Evolutionary conservation across 2,888 invertebrate genomes (phyloP).

Genomic region (Panorpa germanica): DNA sequence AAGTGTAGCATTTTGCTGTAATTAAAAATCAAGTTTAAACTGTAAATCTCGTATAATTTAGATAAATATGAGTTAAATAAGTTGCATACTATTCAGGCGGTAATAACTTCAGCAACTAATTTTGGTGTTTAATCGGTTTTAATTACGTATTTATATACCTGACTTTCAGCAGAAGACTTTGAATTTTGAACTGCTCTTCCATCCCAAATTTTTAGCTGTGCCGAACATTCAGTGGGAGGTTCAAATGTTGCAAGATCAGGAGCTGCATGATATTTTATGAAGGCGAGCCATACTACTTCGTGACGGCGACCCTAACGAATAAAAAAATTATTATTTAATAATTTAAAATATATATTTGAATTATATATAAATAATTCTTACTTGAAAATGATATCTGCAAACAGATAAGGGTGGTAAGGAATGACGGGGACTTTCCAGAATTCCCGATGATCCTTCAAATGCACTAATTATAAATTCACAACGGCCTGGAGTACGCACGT

Average conservation of each 20-base stretch:
- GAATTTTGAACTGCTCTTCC: slow-evolving; percentile 25
- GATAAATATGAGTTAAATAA: no score
- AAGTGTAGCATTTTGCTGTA: slow-evolving; percentile 28
- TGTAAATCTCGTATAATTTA: slow-evolving; percentile 3
- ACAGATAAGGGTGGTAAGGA: slow-evolving; percentile 66
- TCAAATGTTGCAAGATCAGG: slow-evolving; percentile 45
- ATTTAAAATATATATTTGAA: no score
- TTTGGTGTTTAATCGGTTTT: no score
- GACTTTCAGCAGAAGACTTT: background rate
- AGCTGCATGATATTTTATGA: slow-evolving; percentile 64
- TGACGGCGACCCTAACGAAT: slow-evolving; percentile 39
- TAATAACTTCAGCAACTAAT: no score
- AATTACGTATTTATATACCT: background rate
- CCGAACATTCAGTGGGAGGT: slow-evolving; percentile 48
- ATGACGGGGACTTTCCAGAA: slow-evolving; percentile 55
- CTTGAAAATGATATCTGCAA: slow-evolving; percentile 58
- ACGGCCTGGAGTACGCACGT: slow-evolving; percentile 50
- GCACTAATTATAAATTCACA: slow-evolving; percentile 62
- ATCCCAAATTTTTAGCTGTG: slow-evolving; percentile 57
- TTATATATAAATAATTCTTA: slow-evolving; percentile 17
- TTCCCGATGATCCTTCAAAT: slow-evolving; percentile 52
- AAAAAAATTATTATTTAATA: no score
- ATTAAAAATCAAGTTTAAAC: no score
- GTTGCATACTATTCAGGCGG: no score
- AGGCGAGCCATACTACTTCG: slow-evolving; percentile 68